phyloP scores from a whole-genome alignment of 2,797 vertebrate species.

The Gymnothorax javanicus region DNA sequence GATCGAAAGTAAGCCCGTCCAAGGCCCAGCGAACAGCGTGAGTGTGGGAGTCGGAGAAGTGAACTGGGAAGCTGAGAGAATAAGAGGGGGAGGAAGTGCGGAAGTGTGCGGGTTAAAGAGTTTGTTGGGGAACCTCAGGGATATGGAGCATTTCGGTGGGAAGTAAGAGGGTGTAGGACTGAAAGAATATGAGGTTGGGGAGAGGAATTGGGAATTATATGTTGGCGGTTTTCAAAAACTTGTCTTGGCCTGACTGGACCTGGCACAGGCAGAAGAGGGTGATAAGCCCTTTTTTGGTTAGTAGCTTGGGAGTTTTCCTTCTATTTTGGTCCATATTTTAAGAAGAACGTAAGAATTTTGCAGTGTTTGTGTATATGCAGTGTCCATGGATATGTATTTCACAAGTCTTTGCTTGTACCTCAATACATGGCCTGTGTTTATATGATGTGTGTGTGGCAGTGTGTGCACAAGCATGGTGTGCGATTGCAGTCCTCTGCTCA shows the following conservation, averaged over 20 bases:
- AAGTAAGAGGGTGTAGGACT: background rate
- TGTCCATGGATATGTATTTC: background rate
- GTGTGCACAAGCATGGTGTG: background rate
- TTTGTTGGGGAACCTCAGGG: background rate
- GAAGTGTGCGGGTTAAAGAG: background rate
- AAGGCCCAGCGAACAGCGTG: slow-evolving; percentile 52
- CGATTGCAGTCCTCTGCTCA: background rate
- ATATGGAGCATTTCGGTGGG: background rate
- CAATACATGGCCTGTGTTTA: background rate
- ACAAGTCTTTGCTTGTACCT: slow-evolving; percentile 12
- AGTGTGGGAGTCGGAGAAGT: slow-evolving; percentile 48
- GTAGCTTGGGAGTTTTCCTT: background rate
- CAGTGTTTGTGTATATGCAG: slow-evolving; percentile 11
- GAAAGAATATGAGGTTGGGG: background rate
- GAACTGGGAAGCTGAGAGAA: background rate
- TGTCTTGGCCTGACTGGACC: background rate
- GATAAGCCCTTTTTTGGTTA: slow-evolving; percentile 1
- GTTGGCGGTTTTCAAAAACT: background rate
- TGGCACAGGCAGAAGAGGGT: background rate
- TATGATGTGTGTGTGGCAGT: background rate
- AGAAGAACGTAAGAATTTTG: background rate
- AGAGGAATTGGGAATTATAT: background rate
- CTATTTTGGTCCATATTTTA: background rate
- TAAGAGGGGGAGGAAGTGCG: background rate
- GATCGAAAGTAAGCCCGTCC: slow-evolving; percentile 58